phyloP scores from a whole-genome alignment of 2,797 vertebrate species.

The Falco concolor region DNA sequence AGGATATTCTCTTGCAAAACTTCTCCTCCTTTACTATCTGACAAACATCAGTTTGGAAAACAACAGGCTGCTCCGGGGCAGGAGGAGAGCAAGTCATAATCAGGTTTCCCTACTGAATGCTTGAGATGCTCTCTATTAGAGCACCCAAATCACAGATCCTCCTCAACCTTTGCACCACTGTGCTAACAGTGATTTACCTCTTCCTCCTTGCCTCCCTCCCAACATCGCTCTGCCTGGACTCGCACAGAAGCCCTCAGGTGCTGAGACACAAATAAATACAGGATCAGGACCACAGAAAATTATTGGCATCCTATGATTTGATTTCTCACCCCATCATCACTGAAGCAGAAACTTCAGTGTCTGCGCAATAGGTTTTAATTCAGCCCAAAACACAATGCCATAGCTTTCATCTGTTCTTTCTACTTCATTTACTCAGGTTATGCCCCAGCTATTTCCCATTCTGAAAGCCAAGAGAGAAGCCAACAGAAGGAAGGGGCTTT shows the following conservation, averaged over 20 bases:
- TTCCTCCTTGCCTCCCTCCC: neutral
- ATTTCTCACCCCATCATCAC: neutral
- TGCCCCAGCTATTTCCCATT: neutral
- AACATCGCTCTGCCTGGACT: neutral
- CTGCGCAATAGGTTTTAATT: neutral
- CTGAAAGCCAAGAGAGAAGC: neutral
- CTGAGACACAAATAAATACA: neutral
- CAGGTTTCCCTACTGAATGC: neutral
- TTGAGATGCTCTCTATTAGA: neutral
- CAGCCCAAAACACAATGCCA: neutral
- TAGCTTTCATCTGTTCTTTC: neutral
- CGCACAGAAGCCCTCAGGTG: neutral
- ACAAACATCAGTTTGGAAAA: neutral
- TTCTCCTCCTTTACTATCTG: neutral
- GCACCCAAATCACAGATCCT: neutral
- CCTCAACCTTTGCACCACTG: neutral
- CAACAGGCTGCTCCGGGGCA: neutral
- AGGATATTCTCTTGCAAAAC: neutral
- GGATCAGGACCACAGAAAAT: neutral
- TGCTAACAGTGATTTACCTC: neutral
- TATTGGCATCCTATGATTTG: neutral
- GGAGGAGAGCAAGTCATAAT: neutral
- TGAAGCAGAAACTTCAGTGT: neutral
- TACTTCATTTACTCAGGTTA: neutral
- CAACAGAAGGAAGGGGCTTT: neutral